Conservation (phyloP, 2,113 vertebrate genomes). For the Ursus arctos region DNA sequence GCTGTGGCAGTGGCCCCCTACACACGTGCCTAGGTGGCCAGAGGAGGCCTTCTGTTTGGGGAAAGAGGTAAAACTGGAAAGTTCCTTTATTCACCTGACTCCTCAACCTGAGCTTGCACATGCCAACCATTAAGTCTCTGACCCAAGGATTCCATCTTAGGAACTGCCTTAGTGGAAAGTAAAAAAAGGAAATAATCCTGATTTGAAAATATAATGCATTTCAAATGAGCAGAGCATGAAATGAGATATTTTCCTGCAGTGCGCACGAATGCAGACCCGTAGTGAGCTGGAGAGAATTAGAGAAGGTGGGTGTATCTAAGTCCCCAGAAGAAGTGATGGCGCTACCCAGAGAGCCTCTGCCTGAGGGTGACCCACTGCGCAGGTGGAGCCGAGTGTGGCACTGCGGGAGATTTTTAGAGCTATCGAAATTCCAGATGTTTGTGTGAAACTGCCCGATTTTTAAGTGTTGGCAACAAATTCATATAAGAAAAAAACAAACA, state of each 20-base stretch:
- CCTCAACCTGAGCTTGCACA: background rate
- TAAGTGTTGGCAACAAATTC: conserved; percentile 26
- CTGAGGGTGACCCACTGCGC: rapidly evolving
- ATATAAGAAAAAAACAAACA: conserved; percentile 19
- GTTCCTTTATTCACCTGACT: background rate
- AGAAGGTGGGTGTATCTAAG: background rate
- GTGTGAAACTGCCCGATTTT: background rate
- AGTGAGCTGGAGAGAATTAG: background rate
- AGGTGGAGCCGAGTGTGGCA: background rate
- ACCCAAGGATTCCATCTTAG: background rate
- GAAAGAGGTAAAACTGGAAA: background rate
- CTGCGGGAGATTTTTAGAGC: background rate
- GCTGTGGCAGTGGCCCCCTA: background rate
- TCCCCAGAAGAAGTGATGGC: too few species aligned
- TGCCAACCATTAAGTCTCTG: background rate
- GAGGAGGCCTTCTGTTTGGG: background rate
- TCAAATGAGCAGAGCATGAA: background rate
- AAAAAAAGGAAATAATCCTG: background rate
- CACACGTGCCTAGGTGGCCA: background rate
- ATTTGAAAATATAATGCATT: background rate
- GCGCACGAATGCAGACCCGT: background rate
- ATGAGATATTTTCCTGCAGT: background rate
- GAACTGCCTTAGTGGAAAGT: background rate
- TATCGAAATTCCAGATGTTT: conserved; percentile 51
- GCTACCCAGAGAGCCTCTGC: background rate